A percentile compares a stretch with the other conserved stretches of the same genome.
Evolutionary conservation across 2,797 vertebrate species (phyloP).

Genomic region (Oreonectes daqikongensis): DNA sequence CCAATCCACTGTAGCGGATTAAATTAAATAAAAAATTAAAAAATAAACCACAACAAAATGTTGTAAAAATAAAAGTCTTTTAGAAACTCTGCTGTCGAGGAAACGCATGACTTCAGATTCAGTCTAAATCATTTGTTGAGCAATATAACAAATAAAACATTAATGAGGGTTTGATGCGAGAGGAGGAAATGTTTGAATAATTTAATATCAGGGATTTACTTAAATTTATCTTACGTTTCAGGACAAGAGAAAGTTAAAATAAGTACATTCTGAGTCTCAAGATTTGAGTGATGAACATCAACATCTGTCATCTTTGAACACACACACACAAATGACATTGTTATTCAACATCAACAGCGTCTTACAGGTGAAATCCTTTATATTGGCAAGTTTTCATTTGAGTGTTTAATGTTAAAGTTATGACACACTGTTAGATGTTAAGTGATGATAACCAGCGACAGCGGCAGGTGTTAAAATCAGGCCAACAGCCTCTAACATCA

Average conservation of each 20-base stretch:
- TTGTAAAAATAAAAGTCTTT: too few relatives aligned
- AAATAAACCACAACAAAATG: too few relatives aligned
- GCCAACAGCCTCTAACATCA: slow-evolving; percentile 30
- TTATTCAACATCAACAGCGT: background rate
- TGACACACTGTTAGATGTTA: slow-evolving; percentile 26
- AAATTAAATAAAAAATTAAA: too few relatives aligned
- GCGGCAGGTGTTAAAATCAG: slow-evolving; percentile 42
- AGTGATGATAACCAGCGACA: slow-evolving; percentile 50
- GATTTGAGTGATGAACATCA: background rate
- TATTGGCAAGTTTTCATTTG: background rate
- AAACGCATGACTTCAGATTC: background rate
- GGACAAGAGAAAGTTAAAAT: background rate
- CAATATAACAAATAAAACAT: background rate
- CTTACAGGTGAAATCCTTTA: background rate
- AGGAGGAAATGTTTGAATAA: background rate
- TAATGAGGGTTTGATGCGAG: background rate
- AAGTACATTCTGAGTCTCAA: background rate
- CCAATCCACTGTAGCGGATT: too few relatives aligned
- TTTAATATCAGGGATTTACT: slow-evolving; percentile 9
- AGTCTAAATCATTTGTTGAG: background rate
- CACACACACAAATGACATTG: background rate
- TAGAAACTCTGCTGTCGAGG: slow-evolving; percentile 4
- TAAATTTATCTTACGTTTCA: background rate
- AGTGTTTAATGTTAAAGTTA: background rate
- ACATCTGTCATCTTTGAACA: background rate